Percentiles rank a stretch among this genome's conserved stretches.
These are phyloP conservation scores for Odontomachus brunneus DNA, from an alignment of 1,140 invertebrate genomes.

Conservation along the genomic window DNA sequence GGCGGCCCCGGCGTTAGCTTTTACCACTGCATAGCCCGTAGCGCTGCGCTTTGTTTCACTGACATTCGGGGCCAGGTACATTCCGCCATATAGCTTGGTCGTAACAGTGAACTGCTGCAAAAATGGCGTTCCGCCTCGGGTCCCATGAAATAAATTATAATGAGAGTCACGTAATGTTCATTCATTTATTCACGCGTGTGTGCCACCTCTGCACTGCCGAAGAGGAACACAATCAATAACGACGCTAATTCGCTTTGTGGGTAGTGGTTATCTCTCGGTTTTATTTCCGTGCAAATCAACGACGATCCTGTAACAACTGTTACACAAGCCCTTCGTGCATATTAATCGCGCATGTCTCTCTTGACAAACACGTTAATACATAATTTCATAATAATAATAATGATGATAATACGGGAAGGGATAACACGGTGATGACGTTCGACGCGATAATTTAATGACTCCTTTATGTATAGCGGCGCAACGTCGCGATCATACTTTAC, in stretches of 20 bases:
- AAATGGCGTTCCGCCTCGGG: background rate
- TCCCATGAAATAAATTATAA: slow-evolving; percentile 1
- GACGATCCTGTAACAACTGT: background rate
- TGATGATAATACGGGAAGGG: no score
- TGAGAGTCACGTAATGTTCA: background rate
- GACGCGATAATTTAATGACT: background rate
- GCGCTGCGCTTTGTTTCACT: slow-evolving; percentile 59
- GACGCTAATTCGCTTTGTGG: background rate
- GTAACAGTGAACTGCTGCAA: slow-evolving; percentile 12
- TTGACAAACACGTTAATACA: background rate
- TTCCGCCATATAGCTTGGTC: background rate
- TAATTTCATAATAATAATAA: background rate
- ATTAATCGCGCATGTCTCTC: background rate
- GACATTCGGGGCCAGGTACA: slow-evolving; percentile 1
- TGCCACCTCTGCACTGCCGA: background rate
- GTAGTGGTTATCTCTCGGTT: no score
- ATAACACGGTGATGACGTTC: no score
- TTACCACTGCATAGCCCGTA: slow-evolving; percentile 60
- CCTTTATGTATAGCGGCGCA: background rate
- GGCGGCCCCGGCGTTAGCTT: slow-evolving; percentile 52
- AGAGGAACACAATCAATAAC: background rate
- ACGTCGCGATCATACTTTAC: background rate
- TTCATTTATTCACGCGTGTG: background rate
- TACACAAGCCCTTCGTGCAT: no score
- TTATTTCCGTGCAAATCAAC: background rate